Percentiles rank a stretch among this genome's conserved stretches.
Conservation (phyloP, 2,113 vertebrate species). For the Psophia crepitans region DNA sequence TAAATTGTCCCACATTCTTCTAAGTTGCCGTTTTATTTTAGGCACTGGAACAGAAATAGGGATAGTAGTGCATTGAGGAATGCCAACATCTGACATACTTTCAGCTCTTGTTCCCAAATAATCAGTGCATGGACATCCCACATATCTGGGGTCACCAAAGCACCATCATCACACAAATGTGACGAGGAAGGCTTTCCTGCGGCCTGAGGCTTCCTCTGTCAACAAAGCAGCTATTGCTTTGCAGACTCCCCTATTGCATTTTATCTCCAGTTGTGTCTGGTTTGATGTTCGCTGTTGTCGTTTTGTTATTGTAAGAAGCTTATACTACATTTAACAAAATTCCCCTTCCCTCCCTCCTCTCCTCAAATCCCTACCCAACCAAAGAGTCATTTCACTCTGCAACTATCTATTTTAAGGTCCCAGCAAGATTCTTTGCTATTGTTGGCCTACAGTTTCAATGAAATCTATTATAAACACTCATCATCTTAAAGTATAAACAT, state of each 20-base stretch:
- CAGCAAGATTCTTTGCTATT: conserved; percentile 41
- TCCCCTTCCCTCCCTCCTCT: background rate
- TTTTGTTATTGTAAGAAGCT: background rate
- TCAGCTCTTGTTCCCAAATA: background rate
- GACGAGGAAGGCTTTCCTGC: background rate
- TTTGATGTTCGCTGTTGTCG: background rate
- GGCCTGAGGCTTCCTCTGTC: background rate
- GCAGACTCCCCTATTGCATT: background rate
- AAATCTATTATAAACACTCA: conserved; percentile 45
- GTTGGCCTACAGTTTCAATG: conserved; percentile 13
- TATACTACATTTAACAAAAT: background rate
- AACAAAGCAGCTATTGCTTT: background rate
- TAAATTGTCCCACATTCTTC: background rate
- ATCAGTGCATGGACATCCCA: background rate
- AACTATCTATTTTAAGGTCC: conserved; percentile 33
- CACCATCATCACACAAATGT: background rate
- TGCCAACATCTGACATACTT: background rate
- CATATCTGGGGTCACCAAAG: background rate
- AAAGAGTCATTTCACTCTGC: background rate
- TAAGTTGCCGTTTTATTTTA: background rate
- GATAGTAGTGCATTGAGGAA: background rate
- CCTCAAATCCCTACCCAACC: background rate
- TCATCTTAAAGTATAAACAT: conserved; percentile 42
- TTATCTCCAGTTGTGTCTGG: background rate
- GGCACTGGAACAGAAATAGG: background rate